Conservation (phyloP, 2,797 vertebrate species). For the Arremon aurantiirostris region DNA sequence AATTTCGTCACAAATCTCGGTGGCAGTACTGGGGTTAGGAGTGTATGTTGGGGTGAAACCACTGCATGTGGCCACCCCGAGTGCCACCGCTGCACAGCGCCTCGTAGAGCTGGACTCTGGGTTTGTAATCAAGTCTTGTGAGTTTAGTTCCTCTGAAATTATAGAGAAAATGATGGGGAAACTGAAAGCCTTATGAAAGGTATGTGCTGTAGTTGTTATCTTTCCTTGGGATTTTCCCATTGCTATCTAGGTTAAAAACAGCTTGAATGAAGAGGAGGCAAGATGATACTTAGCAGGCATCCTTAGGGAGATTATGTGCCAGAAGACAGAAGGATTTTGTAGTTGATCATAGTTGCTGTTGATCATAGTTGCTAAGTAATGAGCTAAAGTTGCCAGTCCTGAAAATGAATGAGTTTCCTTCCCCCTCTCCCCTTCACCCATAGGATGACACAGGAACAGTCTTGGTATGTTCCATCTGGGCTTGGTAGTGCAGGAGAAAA, state of each 20-base stretch:
- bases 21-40: neutral
- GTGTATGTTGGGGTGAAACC: neutral
- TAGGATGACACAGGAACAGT: neutral
- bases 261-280: neutral
- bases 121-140: neutral
- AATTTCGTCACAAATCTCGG: neutral
- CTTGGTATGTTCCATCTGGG: neutral
- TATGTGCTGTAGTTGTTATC: accelerated
- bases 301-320: neutral
- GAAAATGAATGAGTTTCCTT: neutral
- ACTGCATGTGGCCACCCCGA: neutral
- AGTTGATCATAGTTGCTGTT: neutral
- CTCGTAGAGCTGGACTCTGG: neutral
- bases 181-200: neutral
- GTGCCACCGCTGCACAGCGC: accelerated
- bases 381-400: neutral
- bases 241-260: neutral
- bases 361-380: neutral
- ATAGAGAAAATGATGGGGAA: neutral
- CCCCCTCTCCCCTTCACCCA: accelerated
- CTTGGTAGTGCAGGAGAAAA: neutral
- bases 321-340: neutral
- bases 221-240: neutral
- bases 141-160: neutral
- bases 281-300: neutral